Base-by-base conservation (phyloP, 2,888 invertebrate genomes). In the Leptopterna dolabrata region DNA sequence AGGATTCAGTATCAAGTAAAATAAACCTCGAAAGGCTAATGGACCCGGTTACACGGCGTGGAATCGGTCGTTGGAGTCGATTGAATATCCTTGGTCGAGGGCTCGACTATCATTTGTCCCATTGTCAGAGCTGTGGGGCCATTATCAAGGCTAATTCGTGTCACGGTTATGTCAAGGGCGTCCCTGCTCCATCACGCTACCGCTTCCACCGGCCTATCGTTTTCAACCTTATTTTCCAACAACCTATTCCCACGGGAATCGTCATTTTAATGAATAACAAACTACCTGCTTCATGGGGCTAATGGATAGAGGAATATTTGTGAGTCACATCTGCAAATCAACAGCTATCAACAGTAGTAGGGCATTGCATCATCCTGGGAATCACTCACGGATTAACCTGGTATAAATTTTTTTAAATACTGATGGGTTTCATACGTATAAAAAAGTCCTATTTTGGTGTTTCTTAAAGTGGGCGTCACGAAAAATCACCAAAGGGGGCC, bases 101-200 rank as follows among this genome's bases (percentile, higher is more conserved):
- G 73, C 73, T 41, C 41, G 30, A 30, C 73, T 30, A 73, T 73
- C 36, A 36, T 73, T 73, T 73, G 73, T 30, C 73, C 73, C 78
- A 78, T 78, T 78, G 78, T 78, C 78, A 73, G 73, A 73, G 73
- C 73, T 36, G 36, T 43, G 78, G 78, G 78, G 78, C 78, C 78
- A 78, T 78, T 78, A 78, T 78, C 78, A 78, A 78, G 78, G 78
- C 45, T 78, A 78, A 78, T 78, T 45, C 78, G 78, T 78, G 78
- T 78, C 78, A 78, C 78, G 78, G 78, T 78, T 45, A 78, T 78
- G 78, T 78, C 78, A 78, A 78, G 78, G 78, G 78, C 78, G 78
- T 43, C 30, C 55, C 16, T 16, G 73, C 73, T 73, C 9, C 73
- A 36, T 73, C 73, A 41, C 30, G 30, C 73, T 41, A 73, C 73